These are phyloP conservation scores for Polyommatus iphigenia DNA, from an alignment of 2,888 invertebrate genomes.

Conservation along the genomic window DNA sequence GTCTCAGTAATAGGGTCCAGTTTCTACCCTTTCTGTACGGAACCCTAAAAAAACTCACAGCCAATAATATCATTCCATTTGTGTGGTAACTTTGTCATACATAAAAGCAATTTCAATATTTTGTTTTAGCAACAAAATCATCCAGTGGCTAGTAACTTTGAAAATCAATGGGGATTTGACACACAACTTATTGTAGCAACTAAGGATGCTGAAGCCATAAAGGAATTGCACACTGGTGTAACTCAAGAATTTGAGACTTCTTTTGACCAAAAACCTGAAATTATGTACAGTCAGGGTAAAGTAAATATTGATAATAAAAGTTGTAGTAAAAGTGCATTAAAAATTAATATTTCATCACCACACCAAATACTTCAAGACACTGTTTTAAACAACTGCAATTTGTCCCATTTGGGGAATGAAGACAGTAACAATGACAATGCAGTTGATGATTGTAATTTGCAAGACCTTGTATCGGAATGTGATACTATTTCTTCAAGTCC, in stretches of 20 bases:
- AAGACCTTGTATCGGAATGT: background rate
- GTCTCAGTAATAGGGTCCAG: too few relatives aligned
- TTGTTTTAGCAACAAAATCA: conserved; percentile 42
- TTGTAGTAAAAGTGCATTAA: background rate
- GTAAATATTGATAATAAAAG: background rate
- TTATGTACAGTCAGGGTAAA: background rate
- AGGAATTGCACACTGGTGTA: conserved; percentile 49
- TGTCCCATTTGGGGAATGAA: background rate
- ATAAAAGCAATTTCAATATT: conserved; percentile 5
- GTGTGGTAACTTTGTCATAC: background rate
- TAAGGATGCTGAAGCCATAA: conserved; percentile 57
- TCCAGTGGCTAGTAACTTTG: conserved; percentile 50
- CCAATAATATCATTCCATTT: background rate
- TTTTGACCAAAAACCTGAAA: conserved; percentile 42
- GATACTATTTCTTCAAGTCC: conserved; percentile 14
- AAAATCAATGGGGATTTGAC: conserved; percentile 63
- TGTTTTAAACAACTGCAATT: background rate
- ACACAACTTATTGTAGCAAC: conserved; percentile 64
- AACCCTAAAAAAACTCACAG: too few relatives aligned
- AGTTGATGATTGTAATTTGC: background rate
- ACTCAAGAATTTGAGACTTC: conserved; percentile 60
- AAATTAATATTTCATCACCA: background rate
- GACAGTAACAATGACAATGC: background rate
- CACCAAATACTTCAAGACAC: background rate
- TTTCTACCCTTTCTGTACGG: too few relatives aligned